Conservation (phyloP, 2,113 vertebrate species). For the Anser cygnoides region DNA sequence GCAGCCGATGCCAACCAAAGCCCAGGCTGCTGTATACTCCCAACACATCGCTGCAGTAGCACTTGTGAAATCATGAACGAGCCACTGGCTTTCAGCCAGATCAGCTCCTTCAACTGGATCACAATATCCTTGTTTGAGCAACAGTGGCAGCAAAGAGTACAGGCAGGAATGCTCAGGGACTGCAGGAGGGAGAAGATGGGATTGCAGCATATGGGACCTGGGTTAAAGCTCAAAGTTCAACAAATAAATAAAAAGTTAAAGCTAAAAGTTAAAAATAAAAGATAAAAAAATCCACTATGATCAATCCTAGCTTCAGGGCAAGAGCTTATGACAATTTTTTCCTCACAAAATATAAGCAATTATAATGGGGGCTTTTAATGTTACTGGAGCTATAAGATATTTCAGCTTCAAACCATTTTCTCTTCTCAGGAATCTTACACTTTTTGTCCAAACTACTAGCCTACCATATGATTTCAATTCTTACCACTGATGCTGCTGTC, state of each 20-base stretch:
- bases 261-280: neutral
- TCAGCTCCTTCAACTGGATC: neutral
- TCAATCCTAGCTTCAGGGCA: neutral
- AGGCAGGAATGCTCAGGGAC: neutral
- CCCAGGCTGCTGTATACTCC: rapidly evolving
- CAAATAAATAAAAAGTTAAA: neutral
- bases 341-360: neutral
- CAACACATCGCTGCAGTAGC: neutral
- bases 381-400: neutral
- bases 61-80: rapidly evolving
- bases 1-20: neutral
- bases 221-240: neutral
- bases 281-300: neutral
- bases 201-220: neutral
- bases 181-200: neutral
- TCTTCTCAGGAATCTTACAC: neutral
- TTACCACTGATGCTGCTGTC: neutral
- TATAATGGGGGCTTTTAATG: neutral
- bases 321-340: neutral
- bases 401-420: neutral
- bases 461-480: neutral
- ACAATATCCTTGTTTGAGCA: rapidly evolving
- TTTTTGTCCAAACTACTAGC: neutral
- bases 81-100: neutral
- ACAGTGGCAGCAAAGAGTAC: neutral